Evolutionary conservation across 2,797 vertebrate genomes (phyloP).

Genomic region (Fundulus diaphanus): DNA sequence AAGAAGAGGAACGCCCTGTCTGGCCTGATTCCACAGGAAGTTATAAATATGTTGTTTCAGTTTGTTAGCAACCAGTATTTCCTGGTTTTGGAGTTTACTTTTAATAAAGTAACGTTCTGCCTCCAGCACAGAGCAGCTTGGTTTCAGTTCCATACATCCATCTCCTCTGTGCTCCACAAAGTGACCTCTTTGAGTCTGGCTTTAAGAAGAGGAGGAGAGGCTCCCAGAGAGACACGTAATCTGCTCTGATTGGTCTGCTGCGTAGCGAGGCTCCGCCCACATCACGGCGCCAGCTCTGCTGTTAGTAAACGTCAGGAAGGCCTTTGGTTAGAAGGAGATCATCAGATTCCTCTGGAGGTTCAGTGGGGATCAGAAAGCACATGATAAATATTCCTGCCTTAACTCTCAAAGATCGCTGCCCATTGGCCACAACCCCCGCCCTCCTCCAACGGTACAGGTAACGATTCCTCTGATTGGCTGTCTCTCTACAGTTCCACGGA

Average conservation of each 20-base stretch:
- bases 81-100: neutral
- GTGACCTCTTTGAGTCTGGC: neutral
- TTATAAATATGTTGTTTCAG: neutral
- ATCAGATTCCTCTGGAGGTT: neutral
- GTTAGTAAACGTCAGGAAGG: neutral
- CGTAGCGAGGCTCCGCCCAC: neutral
- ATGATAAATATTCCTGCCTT: too few species aligned
- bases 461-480: constrained; percentile 20
- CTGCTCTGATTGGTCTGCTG: neutral
- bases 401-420: too few species aligned
- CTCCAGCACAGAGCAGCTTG: neutral
- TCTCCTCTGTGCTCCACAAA: neutral
- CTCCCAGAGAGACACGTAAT: neutral
- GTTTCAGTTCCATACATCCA: neutral
- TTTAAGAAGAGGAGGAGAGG: neutral
- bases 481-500: constrained; percentile 68
- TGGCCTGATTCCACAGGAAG: neutral
- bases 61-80: neutral
- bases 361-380: too few species aligned
- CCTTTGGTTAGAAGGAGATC: neutral
- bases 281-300: neutral
- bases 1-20: neutral
- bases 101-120: neutral
- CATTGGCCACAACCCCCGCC: too few species aligned
- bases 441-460: neutral